These are phyloP conservation scores for Lepidostoma basale DNA, from an alignment of 1,140 invertebrate genomes.

Conservation along the genomic window DNA sequence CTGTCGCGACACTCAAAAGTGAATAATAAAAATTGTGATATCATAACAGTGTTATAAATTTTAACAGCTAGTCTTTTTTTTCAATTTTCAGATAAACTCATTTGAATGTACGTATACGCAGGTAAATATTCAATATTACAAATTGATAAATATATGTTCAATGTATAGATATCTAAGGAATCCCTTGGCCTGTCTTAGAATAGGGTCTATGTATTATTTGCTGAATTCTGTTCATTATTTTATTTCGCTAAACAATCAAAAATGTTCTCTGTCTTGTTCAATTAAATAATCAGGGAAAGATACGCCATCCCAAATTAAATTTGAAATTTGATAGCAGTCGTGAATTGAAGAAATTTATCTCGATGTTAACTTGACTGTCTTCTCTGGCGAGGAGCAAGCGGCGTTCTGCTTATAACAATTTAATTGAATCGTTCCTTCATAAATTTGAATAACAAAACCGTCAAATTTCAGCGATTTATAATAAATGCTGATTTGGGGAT, in stretches of 20 bases:
- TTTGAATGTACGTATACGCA: too few relatives aligned
- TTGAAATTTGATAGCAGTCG: slow-evolving; percentile 39
- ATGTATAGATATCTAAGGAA: too few relatives aligned
- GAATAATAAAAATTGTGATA: too few relatives aligned
- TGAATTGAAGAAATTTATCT: slow-evolving; percentile 34
- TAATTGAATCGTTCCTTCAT: slow-evolving; percentile 1
- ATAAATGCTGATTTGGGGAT: slow-evolving; percentile 4
- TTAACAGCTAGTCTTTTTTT: too few relatives aligned
- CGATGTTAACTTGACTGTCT: slow-evolving; percentile 38
- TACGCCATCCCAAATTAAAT: slow-evolving; percentile 40
- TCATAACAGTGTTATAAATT: too few relatives aligned
- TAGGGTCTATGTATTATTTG: not conserved
- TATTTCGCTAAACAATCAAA: slow-evolving; percentile 13
- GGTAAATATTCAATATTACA: too few relatives aligned
- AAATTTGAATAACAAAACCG: slow-evolving; percentile 7
- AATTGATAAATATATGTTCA: too few relatives aligned
- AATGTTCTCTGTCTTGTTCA: not conserved
- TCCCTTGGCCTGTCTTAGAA: too few relatives aligned
- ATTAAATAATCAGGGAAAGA: slow-evolving; percentile 3
- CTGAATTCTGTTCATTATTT: not conserved
- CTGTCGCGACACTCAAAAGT: too few relatives aligned
- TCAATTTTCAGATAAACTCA: too few relatives aligned
- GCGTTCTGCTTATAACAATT: not conserved
- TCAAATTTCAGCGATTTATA: not conserved
- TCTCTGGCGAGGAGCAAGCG: slow-evolving; percentile 23